A percentile compares a stretch with the other conserved stretches of the same genome.
These are phyloP conservation scores for Amia ocellicauda DNA, from an alignment of 2,113 vertebrate species.

Conservation along the genomic window DNA sequence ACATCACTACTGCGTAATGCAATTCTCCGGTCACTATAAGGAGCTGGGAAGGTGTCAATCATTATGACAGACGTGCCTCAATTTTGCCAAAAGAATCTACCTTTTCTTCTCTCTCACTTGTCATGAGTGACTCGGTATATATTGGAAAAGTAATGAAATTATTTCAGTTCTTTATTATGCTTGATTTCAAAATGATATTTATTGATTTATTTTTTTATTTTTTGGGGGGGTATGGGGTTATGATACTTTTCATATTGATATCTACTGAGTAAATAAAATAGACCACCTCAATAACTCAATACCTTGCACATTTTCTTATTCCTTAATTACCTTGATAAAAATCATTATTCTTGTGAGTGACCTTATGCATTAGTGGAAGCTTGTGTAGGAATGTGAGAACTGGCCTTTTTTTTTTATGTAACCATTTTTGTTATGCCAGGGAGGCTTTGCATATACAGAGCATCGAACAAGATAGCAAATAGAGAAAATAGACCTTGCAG, in stretches of 20 bases:
- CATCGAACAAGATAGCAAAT: too few relatives aligned
- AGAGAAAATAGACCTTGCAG: too few relatives aligned
- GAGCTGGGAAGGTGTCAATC: constrained; percentile 8
- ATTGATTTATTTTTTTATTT: constrained; percentile 55
- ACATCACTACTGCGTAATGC: constrained; percentile 6
- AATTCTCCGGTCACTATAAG: background rate
- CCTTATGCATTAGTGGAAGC: constrained; percentile 38
- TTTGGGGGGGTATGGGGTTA: constrained; percentile 16
- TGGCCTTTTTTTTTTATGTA: too few relatives aligned
- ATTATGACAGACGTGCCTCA: background rate
- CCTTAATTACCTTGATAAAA: constrained; percentile 58
- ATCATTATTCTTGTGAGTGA: constrained; percentile 61
- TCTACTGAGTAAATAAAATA: constrained; percentile 63
- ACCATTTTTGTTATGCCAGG: background rate
- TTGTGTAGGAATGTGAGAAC: constrained; percentile 22
- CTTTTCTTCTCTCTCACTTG: background rate
- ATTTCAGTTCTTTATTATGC: background rate
- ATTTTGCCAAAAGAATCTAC: background rate
- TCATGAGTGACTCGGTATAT: background rate
- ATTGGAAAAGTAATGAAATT: constrained; percentile 7
- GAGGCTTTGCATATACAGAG: too few relatives aligned
- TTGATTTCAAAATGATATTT: constrained; percentile 3
- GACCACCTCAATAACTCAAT: constrained; percentile 51
- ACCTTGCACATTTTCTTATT: constrained; percentile 61
- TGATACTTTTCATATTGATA: constrained; percentile 47